Percentiles rank a stretch among this genome's conserved stretches.
These are phyloP conservation scores for Caenorhabditis sulstoni DNA, from an alignment of 2,888 invertebrate species.

Conservation along the genomic window DNA sequence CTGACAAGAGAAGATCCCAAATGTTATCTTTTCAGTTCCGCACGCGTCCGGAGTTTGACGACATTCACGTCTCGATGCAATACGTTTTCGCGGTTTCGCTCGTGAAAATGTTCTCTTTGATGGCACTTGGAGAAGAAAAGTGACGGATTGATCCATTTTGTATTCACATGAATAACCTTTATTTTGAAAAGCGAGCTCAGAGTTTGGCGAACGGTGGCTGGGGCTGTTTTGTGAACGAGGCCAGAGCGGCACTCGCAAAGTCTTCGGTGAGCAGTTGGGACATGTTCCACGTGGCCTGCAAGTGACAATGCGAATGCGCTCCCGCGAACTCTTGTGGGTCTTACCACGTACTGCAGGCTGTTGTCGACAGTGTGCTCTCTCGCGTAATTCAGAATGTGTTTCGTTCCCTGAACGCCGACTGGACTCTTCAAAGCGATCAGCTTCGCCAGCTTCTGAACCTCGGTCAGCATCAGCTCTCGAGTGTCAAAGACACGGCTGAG, in stretches of 20 bases:
- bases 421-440: conserved; percentile 92
- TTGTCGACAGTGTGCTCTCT: conserved; percentile 91
- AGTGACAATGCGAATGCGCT: conserved; percentile 32
- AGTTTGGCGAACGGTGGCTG: conserved; percentile 59
- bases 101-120: conserved; percentile 42
- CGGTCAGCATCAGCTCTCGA: conserved; percentile 59
- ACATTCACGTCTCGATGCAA: conserved; percentile 42
- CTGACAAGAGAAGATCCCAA: too few relatives aligned
- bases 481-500: conserved; percentile 61
- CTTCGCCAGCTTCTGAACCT: conserved; percentile 85
- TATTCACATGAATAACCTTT: background rate
- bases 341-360: conserved; percentile 84
- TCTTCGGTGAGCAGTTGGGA: conserved; percentile 93
- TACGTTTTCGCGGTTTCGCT: conserved; percentile 42
- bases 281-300: conserved; percentile 88
- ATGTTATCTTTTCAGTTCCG: conserved; percentile 16
- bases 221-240: conserved; percentile 81
- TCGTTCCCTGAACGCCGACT: conserved; percentile 93
- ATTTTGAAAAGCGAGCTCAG: background rate
- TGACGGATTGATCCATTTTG: background rate
- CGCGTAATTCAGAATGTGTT: conserved; percentile 88
- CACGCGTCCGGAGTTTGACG: conserved; percentile 29
- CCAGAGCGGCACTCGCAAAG: conserved; percentile 87
- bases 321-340: background rate
- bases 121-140: conserved; percentile 18